Evolutionary conservation across 2,888 invertebrate genomes (phyloP).

Genomic region (Penaeus monodon): DNA sequence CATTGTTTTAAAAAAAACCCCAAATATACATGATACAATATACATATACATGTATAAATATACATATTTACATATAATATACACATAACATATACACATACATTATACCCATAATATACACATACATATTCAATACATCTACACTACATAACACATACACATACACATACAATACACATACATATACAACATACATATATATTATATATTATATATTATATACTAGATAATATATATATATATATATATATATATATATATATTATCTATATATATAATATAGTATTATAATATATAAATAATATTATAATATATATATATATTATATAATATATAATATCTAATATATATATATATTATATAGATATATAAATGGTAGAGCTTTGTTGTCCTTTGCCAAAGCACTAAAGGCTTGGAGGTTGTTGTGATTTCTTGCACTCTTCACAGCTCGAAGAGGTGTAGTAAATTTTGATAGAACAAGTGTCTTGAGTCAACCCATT

Average conservation of each 20-base stretch:
- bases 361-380: conserved; percentile 10
- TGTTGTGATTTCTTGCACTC: too few species aligned
- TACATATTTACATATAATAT: conserved; percentile 23
- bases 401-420: too few species aligned
- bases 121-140: background rate
- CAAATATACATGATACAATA: too few species aligned
- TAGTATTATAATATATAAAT: too few species aligned
- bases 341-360: conserved; percentile 32
- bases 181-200: conserved; percentile 20
- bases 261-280: conserved; percentile 16
- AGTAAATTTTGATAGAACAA: too few species aligned
- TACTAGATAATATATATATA: conserved; percentile 27
- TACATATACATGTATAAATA: conserved; percentile 25
- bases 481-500: too few species aligned
- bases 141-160: conserved; percentile 3
- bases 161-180: conserved; percentile 17
- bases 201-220: conserved; percentile 32
- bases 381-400: too few species aligned
- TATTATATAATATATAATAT: too few species aligned
- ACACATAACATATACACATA: conserved; percentile 3
- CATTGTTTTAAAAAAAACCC: too few species aligned
- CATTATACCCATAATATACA: background rate
- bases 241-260: conserved; percentile 30
- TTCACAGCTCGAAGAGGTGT: too few species aligned
- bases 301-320: conserved; percentile 1